These are phyloP conservation scores for Plecturocebus donacophilus DNA, from an alignment of 2,113 vertebrate species.

Conservation along the genomic window DNA sequence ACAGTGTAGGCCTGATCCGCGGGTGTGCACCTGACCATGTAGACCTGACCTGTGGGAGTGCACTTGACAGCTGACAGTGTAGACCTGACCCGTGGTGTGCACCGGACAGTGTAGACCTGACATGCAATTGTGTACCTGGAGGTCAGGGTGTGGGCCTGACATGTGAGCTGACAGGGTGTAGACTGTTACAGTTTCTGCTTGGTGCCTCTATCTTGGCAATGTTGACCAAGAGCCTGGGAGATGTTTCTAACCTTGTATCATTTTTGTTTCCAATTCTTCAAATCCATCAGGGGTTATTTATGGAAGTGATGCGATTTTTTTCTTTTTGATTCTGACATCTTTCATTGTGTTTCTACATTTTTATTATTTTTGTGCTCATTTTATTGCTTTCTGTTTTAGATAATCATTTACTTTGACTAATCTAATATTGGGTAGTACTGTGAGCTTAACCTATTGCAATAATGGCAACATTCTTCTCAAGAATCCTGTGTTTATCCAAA, in stretches of 20 bases:
- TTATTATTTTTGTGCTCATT: background rate
- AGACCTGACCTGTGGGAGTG: accelerated
- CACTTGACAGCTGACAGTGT: too few relatives aligned
- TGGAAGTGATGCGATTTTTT: background rate
- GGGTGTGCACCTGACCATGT: too few relatives aligned
- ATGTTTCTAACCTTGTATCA: background rate
- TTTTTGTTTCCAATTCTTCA: background rate
- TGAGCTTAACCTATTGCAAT: background rate
- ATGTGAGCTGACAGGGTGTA: background rate
- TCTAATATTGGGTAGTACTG: background rate
- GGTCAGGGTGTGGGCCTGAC: background rate
- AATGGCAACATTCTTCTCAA: background rate
- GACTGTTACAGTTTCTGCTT: background rate
- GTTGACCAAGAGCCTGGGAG: background rate
- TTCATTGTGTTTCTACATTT: background rate
- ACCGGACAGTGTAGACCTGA: too few relatives aligned
- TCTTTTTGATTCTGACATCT: background rate
- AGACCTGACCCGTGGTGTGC: accelerated
- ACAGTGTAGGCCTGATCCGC: too few relatives aligned
- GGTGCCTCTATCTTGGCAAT: background rate
- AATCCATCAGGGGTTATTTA: background rate
- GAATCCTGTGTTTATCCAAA: constrained; percentile 68
- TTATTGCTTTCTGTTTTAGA: background rate
- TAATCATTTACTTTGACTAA: background rate
- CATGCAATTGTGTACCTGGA: accelerated